Conservation (phyloP, 2,113 vertebrate genomes). For the Nestor notabilis region DNA sequence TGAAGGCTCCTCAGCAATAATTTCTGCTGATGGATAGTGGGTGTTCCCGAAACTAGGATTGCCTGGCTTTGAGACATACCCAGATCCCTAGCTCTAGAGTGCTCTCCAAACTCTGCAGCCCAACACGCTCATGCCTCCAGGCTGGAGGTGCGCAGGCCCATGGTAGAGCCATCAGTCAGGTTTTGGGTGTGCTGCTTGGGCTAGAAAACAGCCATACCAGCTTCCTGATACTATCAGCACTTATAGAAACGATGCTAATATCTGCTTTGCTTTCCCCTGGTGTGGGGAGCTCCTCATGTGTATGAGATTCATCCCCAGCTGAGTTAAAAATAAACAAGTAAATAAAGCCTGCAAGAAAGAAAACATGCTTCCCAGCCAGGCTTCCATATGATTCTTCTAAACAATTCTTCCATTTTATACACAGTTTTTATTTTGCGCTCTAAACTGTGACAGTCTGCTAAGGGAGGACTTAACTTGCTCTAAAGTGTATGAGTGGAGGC, state of each 20-base stretch:
- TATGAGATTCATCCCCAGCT: background rate
- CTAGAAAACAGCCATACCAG: background rate
- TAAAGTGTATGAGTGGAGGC: background rate
- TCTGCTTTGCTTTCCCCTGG: background rate
- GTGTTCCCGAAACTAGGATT: background rate
- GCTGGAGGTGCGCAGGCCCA: background rate
- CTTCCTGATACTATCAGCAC: background rate
- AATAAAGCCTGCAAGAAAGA: background rate
- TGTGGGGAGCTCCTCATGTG: background rate
- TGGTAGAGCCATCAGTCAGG: background rate
- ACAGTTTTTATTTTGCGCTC: background rate
- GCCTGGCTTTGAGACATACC: background rate
- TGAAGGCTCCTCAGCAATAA: background rate
- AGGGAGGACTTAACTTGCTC: background rate
- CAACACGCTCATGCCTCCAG: rapidly evolving
- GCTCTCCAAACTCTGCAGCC: background rate
- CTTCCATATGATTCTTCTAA: background rate
- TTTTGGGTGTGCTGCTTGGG: background rate
- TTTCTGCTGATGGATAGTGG: background rate
- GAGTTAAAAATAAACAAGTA: background rate
- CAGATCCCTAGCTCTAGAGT: background rate
- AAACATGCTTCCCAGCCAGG: background rate
- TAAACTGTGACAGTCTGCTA: background rate
- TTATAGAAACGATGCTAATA: rapidly evolving
- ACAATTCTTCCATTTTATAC: background rate